A percentile compares a stretch with the other conserved stretches of the same genome.
Evolutionary conservation across 2,888 invertebrate genomes (phyloP).

Genomic region (Branchipolynoe longqiensis): DNA sequence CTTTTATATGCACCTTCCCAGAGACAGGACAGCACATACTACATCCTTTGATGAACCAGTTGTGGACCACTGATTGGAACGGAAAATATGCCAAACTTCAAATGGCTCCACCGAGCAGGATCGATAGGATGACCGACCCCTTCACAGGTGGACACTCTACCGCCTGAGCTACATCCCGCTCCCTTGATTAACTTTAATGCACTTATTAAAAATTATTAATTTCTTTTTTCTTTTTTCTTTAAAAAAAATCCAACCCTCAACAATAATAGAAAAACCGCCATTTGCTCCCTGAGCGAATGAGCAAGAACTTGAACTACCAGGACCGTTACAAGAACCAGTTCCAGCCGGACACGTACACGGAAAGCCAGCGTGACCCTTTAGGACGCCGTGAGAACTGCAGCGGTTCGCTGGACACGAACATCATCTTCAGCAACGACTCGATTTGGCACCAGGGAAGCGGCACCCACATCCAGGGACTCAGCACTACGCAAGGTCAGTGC

Average conservation of each 20-base stretch:
- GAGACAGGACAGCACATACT: too few species aligned
- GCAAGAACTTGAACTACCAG: background rate
- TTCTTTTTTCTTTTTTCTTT: background rate
- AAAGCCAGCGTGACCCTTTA: slow-evolving; percentile 59
- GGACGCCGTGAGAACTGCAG: slow-evolving; percentile 70
- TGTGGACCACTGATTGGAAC: too few species aligned
- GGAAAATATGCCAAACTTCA: too few species aligned
- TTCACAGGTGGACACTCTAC: background rate
- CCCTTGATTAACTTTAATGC: background rate
- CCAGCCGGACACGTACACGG: too few species aligned
- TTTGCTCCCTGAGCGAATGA: background rate
- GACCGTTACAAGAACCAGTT: background rate
- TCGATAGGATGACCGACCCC: too few species aligned
- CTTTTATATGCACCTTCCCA: too few species aligned
- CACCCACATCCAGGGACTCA: background rate
- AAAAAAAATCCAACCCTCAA: background rate
- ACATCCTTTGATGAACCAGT: too few species aligned
- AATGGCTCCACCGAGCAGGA: too few species aligned
- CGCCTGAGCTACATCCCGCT: background rate
- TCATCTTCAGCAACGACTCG: slow-evolving; percentile 69
- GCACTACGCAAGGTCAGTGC: background rate
- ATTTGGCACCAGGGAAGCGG: slow-evolving; percentile 67
- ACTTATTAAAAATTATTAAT: background rate
- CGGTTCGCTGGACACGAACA: slow-evolving; percentile 66
- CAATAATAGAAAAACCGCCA: background rate